Percentiles rank a stretch among this genome's conserved stretches.
phyloP scores from a whole-genome alignment of 2,888 invertebrate species.

The Sesamia inferens region DNA sequence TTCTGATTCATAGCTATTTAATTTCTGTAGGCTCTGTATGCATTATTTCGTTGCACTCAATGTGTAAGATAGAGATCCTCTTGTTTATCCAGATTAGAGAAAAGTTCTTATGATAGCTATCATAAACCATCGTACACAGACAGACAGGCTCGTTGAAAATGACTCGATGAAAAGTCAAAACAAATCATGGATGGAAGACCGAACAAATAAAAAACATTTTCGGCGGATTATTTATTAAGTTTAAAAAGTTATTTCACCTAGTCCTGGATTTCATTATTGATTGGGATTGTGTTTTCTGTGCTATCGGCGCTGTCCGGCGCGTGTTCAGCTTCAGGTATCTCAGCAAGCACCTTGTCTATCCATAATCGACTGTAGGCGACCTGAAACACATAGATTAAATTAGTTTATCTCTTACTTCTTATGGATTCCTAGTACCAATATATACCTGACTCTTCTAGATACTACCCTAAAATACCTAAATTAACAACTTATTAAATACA shows the following conservation, averaged over 20 bases:
- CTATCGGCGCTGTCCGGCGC: constrained; percentile 79
- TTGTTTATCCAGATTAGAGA: background rate
- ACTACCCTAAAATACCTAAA: constrained; percentile 8
- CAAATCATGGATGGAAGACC: background rate
- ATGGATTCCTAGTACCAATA: constrained; percentile 47
- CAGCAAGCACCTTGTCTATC: constrained; percentile 79
- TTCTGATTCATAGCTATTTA: constrained; percentile 33
- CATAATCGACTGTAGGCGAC: constrained; percentile 82
- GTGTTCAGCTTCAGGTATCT: constrained; percentile 61
- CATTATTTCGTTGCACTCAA: background rate
- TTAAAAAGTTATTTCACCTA: constrained; percentile 1
- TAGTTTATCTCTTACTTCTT: constrained; percentile 13
- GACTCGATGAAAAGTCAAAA: background rate
- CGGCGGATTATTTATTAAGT: constrained; percentile 20
- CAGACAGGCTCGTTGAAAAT: background rate
- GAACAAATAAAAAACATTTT: constrained; percentile 3
- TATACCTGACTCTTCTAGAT: constrained; percentile 43
- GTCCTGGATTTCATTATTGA: constrained; percentile 16
- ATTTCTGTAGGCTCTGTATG: constrained; percentile 10
- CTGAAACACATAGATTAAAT: constrained; percentile 64
- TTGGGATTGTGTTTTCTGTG: constrained; percentile 78
- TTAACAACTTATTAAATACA: too few relatives aligned
- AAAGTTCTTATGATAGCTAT: background rate
- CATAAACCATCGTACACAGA: background rate
- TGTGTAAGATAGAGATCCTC: background rate